Conservation (phyloP, 2,888 invertebrate genomes). For the Apeira syringaria region DNA sequence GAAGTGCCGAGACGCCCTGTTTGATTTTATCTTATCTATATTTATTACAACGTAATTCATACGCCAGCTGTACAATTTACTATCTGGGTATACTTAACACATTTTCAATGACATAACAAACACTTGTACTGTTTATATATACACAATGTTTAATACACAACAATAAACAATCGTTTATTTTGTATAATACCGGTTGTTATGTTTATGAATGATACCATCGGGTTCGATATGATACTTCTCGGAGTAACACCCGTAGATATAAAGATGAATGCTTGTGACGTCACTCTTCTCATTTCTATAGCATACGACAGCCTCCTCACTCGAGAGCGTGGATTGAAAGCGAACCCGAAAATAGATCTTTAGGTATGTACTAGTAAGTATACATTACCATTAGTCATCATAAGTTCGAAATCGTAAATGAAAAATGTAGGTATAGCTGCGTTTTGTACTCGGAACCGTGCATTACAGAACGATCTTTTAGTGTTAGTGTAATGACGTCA, state of each 20-base stretch:
- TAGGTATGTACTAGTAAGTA: conserved; percentile 54
- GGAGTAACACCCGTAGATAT: conserved; percentile 28
- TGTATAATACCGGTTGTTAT: conserved; percentile 35
- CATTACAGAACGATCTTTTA: conserved; percentile 17
- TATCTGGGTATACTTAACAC: conserved; percentile 8
- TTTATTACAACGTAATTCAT: conserved; percentile 29
- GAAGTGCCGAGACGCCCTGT: conserved; percentile 22
- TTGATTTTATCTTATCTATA: conserved; percentile 42
- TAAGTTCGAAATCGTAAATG: conserved; percentile 37
- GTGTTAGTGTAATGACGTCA: too few species aligned
- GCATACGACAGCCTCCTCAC: conserved; percentile 43
- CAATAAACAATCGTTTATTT: conserved; percentile 28
- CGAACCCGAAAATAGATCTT: conserved; percentile 53
- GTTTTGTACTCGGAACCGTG: conserved; percentile 28
- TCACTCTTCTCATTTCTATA: too few species aligned
- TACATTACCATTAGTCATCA: conserved; percentile 32
- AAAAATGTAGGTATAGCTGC: conserved; percentile 34
- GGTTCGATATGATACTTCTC: conserved; percentile 35
- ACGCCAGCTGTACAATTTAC: conserved; percentile 23
- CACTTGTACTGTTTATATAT: conserved; percentile 12
- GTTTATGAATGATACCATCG: conserved; percentile 40
- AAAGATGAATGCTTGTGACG: conserved; percentile 31
- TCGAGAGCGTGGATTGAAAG: conserved; percentile 43
- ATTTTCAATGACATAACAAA: conserved; percentile 15
- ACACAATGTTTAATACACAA: conserved; percentile 7